Conservation (phyloP, 1,140 invertebrate genomes). For the Spodoptera litura region DNA sequence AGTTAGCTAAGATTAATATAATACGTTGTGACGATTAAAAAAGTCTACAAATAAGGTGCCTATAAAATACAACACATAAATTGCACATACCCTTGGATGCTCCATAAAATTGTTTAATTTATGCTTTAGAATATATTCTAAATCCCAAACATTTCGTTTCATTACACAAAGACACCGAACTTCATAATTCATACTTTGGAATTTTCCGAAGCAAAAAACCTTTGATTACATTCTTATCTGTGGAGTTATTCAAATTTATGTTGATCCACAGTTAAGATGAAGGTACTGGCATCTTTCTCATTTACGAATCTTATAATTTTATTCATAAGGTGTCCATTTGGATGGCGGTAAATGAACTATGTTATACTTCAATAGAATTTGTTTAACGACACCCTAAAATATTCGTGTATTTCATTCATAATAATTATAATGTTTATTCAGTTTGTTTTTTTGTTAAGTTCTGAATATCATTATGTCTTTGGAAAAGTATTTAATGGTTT, state of each 20-base stretch:
- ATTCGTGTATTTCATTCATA: not conserved
- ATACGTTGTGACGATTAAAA: no score
- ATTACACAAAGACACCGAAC: not conserved
- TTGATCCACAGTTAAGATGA: slow-evolving; percentile 42
- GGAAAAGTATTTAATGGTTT: no score
- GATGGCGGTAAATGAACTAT: slow-evolving; percentile 36
- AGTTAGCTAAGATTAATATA: no score
- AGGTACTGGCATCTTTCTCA: slow-evolving; percentile 48
- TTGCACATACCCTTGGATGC: no score
- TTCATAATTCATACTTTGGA: slow-evolving; percentile 36
- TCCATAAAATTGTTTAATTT: no score
- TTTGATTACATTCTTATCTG: slow-evolving; percentile 47
- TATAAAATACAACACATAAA: no score
- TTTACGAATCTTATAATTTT: slow-evolving; percentile 52
- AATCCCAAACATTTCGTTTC: not conserved
- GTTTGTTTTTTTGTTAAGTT: not conserved
- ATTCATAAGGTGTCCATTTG: slow-evolving; percentile 53
- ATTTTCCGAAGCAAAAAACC: slow-evolving; percentile 32
- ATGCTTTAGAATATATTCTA: no score
- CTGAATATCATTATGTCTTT: not conserved
- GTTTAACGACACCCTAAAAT: slow-evolving; percentile 8
- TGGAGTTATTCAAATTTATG: slow-evolving; percentile 55
- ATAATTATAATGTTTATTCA: slow-evolving; percentile 10
- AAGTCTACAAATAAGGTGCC: no score
- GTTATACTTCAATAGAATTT: slow-evolving; percentile 34